These are phyloP conservation scores for Acropora tenuis DNA, from an alignment of 64 coral and sea anemone species.

Conservation along the genomic window DNA sequence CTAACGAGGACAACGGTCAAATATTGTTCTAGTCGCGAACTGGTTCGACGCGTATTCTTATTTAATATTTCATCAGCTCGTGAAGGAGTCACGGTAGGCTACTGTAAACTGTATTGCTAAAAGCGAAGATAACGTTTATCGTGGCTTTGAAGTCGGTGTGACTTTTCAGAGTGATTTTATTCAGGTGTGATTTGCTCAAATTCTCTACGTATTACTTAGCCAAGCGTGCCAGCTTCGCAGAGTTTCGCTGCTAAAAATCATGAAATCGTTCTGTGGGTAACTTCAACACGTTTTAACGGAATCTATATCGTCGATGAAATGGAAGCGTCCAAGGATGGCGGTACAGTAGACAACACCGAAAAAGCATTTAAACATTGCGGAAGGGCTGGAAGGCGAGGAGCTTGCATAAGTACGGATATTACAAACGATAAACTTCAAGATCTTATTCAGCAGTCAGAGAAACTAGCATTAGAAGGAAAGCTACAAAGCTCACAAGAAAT, in stretches of 20 bases:
- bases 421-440: slow-evolving; percentile 52
- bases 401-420: slow-evolving; percentile 53
- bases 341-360: neutral
- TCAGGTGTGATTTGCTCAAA: neutral
- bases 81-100: neutral
- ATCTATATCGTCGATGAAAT: neutral
- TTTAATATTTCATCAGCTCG: too few species aligned
- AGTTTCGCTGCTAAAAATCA: too few species aligned
- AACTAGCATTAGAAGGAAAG: slow-evolving; percentile 3
- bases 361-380: slow-evolving; percentile 68
- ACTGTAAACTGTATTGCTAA: neutral
- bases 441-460: slow-evolving; percentile 56
- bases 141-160: neutral
- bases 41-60: too few species aligned
- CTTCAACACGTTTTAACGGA: neutral
- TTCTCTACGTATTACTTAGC: neutral
- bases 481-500: slow-evolving; percentile 16
- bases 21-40: neutral
- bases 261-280: neutral
- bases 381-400: slow-evolving; percentile 63
- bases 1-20: neutral
- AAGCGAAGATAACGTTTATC: neutral
- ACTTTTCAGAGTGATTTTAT: too few species aligned
- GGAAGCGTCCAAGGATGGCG: neutral
- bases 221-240: too few species aligned